Evolutionary conservation across 2,113 vertebrate genomes (phyloP).

Genomic region (Chlamydotis undulata): DNA sequence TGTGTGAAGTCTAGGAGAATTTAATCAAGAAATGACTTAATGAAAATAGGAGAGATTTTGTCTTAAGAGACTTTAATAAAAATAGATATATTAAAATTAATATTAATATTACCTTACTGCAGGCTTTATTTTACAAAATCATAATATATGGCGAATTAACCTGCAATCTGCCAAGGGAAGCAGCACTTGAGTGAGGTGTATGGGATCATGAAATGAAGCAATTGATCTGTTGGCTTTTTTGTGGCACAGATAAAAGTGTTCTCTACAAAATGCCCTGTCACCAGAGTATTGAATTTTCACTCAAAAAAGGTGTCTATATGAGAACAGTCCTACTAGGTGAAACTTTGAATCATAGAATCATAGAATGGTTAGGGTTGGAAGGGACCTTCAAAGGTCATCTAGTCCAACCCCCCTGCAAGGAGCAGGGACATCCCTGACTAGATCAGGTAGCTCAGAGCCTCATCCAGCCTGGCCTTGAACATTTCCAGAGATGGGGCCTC

Average conservation of each 20-base stretch:
- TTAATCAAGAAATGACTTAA: background rate
- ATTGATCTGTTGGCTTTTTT: background rate
- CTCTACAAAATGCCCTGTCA: background rate
- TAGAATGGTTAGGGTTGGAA: too few relatives aligned
- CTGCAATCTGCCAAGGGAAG: background rate
- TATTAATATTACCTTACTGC: background rate
- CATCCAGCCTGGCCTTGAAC: too few relatives aligned
- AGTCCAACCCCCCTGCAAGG: too few relatives aligned
- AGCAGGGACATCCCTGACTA: too few relatives aligned
- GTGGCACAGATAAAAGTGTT: background rate
- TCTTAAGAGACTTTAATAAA: background rate
- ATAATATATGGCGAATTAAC: background rate
- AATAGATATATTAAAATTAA: background rate
- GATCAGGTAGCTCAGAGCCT: too few relatives aligned
- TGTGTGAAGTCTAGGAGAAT: background rate
- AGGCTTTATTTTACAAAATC: background rate
- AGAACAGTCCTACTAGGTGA: background rate
- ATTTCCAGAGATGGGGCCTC: too few relatives aligned
- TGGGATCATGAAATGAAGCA: background rate
- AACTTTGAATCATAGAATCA: background rate
- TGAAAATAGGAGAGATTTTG: background rate
- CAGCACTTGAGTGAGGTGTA: background rate
- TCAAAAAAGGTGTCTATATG: background rate
- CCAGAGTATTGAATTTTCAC: background rate
- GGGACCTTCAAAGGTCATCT: too few relatives aligned